Evolutionary conservation across 2,113 vertebrate species (phyloP), one percentile per base, ranked within the genome.

Genomic region (Nothocercus nigrocapillus): DNA sequence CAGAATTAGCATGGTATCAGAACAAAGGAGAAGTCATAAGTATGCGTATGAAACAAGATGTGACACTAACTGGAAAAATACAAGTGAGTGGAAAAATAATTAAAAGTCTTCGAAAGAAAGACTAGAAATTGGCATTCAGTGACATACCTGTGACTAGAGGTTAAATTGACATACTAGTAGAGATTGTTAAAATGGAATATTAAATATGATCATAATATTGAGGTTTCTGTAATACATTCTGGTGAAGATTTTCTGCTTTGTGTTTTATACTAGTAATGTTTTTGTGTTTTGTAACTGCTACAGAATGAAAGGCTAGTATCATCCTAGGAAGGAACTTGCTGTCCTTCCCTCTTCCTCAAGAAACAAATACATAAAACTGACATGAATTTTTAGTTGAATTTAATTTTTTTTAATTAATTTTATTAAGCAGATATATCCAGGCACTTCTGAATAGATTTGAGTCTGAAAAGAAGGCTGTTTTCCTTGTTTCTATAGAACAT

Each of bases 41-140:
- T 84, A 76, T 66, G 56, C 38, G 62, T 66, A 77, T 90, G 84
- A 95, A 94, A 84, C 30, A 1, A 84, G 56, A 90, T 81, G 66
- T 94, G 83, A 79, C 84, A 53, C 89, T 62, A 79, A 82, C 69
- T 87, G 94, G 58, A 94, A 95, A 92, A 97, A 94, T 73, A 81
- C 70, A 89, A 90, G 89, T 66, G 86, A 87, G 66, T 94, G 78
- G 87, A 94, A 95, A 91, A 74, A 89, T 89, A 91, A 92, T 91
- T 91, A 84, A 91, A 94, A 92, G 54, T 66, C 72, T 90, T 93
- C 75, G 81, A 73, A 90, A 49, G 21, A 49, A 69, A 92, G 47
- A 72, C 30, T 96, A 5, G 2, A 94, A 95, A 95, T 90, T 78
- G 90, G 74, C 58, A 82, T 72, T 62, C 62, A 75, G 58, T 76